Percentiles rank a stretch among this genome's conserved stretches.
These are phyloP conservation scores for Semotilus atromaculatus DNA, from an alignment of 2,797 vertebrate species.

Conservation along the genomic window DNA sequence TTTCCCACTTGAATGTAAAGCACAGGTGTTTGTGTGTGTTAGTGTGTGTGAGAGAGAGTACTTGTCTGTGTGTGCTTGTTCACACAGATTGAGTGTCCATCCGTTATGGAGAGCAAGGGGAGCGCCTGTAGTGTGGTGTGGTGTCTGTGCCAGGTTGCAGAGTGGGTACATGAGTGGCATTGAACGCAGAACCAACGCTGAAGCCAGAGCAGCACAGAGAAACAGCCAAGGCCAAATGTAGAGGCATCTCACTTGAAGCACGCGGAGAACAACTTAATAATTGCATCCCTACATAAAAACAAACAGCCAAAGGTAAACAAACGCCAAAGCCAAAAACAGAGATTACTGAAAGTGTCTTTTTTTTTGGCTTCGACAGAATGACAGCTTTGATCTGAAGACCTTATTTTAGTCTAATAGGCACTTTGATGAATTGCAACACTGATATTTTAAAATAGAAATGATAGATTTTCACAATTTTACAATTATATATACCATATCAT, in stretches of 20 bases:
- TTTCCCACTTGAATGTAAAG: conserved; percentile 24
- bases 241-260: conserved; percentile 68
- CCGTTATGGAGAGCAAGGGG: conserved; percentile 29
- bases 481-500: neutral
- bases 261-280: conserved; percentile 72
- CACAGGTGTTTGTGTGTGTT: conserved; percentile 14
- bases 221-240: conserved; percentile 14
- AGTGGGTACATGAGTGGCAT: conserved; percentile 56
- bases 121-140: conserved; percentile 50
- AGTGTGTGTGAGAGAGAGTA: neutral
- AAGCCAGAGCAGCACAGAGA: conserved; percentile 39
- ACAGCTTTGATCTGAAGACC: neutral
- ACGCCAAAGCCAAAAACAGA: conserved; percentile 44
- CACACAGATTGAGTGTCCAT: conserved; percentile 53
- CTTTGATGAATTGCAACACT: neutral
- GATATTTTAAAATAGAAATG: neutral
- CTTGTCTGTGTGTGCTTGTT: conserved; percentile 22
- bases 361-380: conserved; percentile 13
- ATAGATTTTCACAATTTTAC: neutral
- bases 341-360: conserved; percentile 5
- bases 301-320: conserved; percentile 53
- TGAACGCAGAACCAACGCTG: conserved; percentile 42
- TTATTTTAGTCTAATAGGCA: conserved; percentile 22
- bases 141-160: conserved; percentile 48
- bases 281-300: conserved; percentile 68